phyloP scores from a whole-genome alignment of 2,888 invertebrate species.

The Spilosoma lubricipeda region DNA sequence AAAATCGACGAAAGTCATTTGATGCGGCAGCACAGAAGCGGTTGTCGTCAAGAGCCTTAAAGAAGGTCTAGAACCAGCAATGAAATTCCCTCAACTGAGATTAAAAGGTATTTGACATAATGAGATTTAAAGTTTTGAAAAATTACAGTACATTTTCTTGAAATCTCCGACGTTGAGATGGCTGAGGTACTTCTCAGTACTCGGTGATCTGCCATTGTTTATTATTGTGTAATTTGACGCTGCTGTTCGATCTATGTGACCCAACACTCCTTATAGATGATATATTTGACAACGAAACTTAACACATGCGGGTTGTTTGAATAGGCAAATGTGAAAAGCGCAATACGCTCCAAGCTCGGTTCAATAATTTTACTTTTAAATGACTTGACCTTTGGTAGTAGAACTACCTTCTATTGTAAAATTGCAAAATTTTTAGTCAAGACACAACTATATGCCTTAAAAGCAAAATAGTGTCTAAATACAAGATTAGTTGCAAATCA shows the following conservation, averaged over 20 bases:
- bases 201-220: background rate
- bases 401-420: background rate
- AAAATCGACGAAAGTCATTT: too few relatives aligned
- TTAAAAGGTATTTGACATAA: background rate
- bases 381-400: background rate
- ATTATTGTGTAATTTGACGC: background rate
- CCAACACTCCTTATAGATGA: background rate
- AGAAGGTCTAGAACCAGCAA: too few relatives aligned
- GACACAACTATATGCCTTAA: background rate
- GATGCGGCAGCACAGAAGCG: too few relatives aligned
- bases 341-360: background rate
- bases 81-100: too few relatives aligned
- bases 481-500: background rate
- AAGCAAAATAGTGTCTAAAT: background rate
- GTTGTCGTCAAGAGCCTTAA: too few relatives aligned
- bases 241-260: background rate
- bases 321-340: background rate
- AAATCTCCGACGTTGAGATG: background rate
- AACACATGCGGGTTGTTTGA: background rate
- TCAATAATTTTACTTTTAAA: slow-evolving; percentile 1
- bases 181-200: background rate
- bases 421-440: background rate
- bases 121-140: too few relatives aligned
- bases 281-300: background rate
- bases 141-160: background rate